Evolutionary conservation across 1,140 invertebrate genomes (phyloP), one percentile per base, ranked within the genome.

Genomic region (Antheraea mylitta): DNA sequence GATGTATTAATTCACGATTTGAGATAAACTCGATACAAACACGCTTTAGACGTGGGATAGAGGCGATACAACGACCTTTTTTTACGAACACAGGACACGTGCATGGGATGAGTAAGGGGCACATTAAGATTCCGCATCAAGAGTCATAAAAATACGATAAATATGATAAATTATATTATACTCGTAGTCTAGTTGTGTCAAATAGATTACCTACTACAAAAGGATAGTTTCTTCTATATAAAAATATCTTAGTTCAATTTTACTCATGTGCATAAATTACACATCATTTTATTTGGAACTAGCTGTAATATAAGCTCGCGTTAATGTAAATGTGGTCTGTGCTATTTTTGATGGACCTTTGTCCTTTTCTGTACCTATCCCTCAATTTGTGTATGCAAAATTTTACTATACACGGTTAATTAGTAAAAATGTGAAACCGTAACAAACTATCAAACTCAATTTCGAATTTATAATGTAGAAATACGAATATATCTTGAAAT

Each of bases 1-100:
- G 75, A 79, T 81, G 77, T 81, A 88, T 86, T 85, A 86, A 87
- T 88, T 87, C 86, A 81, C 77, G 83, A 88, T 86, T 75, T 81
- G 70, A 85, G 82, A 85, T 86, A 87, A 83, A 76, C 77, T 59
- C 69, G 73, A 69, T 79, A 79, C 80, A 79, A 78, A 82, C 79
- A 76, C 30, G 60, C 60, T 61, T 8, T 61, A 45, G 18, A 30
- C 22, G 64, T 58, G 48, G 64, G 64, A 58, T 36, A 42, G 38
- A 42, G 18, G 38, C 45, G 45, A 13, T 53, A 16, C 16, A n/a
- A 16, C 45, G 16, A 53, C 38, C 0, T 63, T 63, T 63, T 63
- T 60, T 60, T 22, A 8, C 11, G 19, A 8, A 53, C 13, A 53
- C 1, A 13, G 10, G 30, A 63, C 61, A 36, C 61, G 61, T 63